Percentiles rank a stretch among this genome's conserved stretches.
Conservation (phyloP, 2,797 vertebrate genomes). For the Melanotaenia pygmaea region DNA sequence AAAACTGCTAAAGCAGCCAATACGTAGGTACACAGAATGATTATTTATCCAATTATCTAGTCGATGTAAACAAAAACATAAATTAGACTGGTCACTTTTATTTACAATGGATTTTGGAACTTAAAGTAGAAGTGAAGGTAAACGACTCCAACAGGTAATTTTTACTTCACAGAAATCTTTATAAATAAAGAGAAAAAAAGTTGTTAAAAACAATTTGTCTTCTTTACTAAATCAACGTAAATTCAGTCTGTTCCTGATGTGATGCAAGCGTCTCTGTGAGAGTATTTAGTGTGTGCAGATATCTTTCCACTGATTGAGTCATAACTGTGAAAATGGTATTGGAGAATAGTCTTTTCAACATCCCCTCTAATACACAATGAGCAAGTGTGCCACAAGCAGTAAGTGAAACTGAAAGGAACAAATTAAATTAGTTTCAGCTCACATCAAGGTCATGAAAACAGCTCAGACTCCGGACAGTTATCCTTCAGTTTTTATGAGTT, state of each 20-base stretch:
- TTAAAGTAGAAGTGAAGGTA: neutral
- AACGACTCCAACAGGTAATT: neutral
- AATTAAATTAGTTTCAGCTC: slow-evolving; percentile 33
- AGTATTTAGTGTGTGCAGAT: slow-evolving; percentile 19
- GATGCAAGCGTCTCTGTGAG: neutral
- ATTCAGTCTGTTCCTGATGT: slow-evolving; percentile 1
- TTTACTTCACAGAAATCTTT: neutral
- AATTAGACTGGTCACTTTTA: neutral
- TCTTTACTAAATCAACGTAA: neutral
- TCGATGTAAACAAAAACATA: neutral
- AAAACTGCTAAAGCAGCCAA: neutral
- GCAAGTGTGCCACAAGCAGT: slow-evolving; percentile 3
- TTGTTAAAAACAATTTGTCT: neutral
- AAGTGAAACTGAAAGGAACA: slow-evolving; percentile 37
- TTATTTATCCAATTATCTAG: neutral
- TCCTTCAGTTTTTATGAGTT: slow-evolving; percentile 26
- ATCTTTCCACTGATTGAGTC: slow-evolving; percentile 22
- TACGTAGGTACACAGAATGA: neutral
- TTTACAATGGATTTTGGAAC: neutral
- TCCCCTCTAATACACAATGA: slow-evolving; percentile 10
- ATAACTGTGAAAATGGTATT: slow-evolving; percentile 31
- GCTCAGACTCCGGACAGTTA: slow-evolving; percentile 12
- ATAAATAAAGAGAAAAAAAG: neutral
- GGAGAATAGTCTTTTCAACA: slow-evolving; percentile 39
- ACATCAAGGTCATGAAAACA: slow-evolving; percentile 26